Evolutionary conservation across 2,797 vertebrate species (phyloP), one percentile per base, ranked within the genome.

Genomic region (Leuciscus waleckii): DNA sequence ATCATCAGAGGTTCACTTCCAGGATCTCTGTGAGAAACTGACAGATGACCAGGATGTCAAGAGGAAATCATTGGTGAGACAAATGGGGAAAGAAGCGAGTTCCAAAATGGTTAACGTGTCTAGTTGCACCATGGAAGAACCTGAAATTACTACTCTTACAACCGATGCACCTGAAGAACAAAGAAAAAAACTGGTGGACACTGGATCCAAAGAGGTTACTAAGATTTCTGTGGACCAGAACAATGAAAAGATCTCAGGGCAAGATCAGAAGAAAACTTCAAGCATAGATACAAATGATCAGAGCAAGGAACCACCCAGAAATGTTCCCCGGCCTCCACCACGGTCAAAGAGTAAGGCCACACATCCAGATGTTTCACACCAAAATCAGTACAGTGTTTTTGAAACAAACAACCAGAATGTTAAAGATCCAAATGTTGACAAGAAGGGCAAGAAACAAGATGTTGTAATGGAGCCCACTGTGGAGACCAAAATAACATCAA

Each of bases 281-380:
- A 41, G 14, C 10, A 83, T 29, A 29, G 41, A 63, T 26, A 37
- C 67, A 16, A 69, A 37, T 41, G 51, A 81, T 19, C 35, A 51
- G 17, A 61, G 19, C 17, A 54, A 81, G 21, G 37, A 78, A n/a
- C 78, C n/a, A 35, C 5, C 6, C 5, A 75, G 26, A 80, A 69
- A 56, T 0, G 0, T 73, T 63, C 82, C 67, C 11, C 73, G 46
- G 26, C 68, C 80, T 67, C 78, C 79, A 70, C 82, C 84, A 46
- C 68, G 69, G 35, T 41, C 41, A 35, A 87, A 79, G 51, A 54
- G 68, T 67, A 87, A 70, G 29, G 5, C 79, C 19, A 76, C 3
- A 65, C 73, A 81, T 19, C 32, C 67, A 68, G 73, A 83, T 71
- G 19, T 39, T 67, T 76, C 41, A 73, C 17, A 54, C 39, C 82